Percentiles rank a stretch among this genome's conserved stretches.
phyloP scores from a whole-genome alignment of 2,797 vertebrate genomes.

The Craterocephalus amniculus region DNA sequence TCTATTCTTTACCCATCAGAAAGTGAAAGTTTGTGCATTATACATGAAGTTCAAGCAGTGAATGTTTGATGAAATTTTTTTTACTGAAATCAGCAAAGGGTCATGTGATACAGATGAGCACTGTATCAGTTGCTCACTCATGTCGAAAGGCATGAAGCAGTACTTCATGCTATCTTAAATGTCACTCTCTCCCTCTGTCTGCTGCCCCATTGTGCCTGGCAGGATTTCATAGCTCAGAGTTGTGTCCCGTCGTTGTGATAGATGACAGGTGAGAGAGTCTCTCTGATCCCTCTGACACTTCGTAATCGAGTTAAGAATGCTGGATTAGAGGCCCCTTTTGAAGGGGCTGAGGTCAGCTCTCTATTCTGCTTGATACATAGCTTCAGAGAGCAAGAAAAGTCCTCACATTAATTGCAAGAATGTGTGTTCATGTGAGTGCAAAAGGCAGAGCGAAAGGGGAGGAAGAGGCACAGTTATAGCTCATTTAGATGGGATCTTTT shows the following conservation, averaged over 20 bases:
- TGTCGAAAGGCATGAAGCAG: conserved; percentile 29
- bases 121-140: conserved; percentile 10
- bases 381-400: conserved; percentile 62
- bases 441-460: conserved; percentile 27
- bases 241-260: conserved; percentile 60
- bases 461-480: conserved; percentile 13
- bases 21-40: not conserved
- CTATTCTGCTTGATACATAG: conserved; percentile 68
- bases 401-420: conserved; percentile 65
- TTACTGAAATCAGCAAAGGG: not conserved
- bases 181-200: conserved; percentile 17
- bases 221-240: conserved; percentile 42
- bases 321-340: conserved; percentile 80
- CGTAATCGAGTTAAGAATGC: conserved; percentile 84
- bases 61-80: not conserved
- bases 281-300: conserved; percentile 82
- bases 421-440: conserved; percentile 38
- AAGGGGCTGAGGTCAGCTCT: conserved; percentile 73
- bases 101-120: conserved; percentile 1
- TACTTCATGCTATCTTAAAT: conserved; percentile 23
- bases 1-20: not conserved
- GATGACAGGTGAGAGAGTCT: conserved; percentile 85
- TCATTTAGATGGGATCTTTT: conserved; percentile 17
- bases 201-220: conserved; percentile 21
- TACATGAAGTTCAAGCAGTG: not conserved